These are phyloP conservation scores for Potamarius usumacintae DNA, from an alignment of 2,113 vertebrate species.

Conservation along the genomic window DNA sequence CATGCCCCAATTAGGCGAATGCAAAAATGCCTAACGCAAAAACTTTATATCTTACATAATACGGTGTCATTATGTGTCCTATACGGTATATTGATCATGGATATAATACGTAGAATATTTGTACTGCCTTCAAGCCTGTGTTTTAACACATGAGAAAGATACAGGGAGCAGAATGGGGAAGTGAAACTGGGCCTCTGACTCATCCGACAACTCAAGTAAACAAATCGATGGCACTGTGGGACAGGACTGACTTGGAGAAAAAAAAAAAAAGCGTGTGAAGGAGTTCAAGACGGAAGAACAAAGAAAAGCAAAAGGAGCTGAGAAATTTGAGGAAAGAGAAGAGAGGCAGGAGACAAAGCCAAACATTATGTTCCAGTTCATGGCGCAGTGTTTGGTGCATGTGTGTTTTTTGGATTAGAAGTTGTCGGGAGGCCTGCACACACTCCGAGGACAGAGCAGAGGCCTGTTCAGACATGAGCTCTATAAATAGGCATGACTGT, in stretches of 20 bases:
- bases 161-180: not conserved
- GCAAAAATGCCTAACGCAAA: not conserved
- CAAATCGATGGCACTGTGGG: not conserved
- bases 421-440: not conserved
- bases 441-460: constrained; percentile 34
- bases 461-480: constrained; percentile 36
- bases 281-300: not conserved
- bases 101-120: not conserved
- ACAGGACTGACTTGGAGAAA: constrained; percentile 16
- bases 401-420: constrained; percentile 11
- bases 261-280: not conserved
- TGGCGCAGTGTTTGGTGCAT: not conserved
- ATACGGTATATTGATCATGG: not conserved
- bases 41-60: not conserved
- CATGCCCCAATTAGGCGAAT: not conserved
- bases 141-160: not conserved
- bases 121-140: not conserved
- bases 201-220: constrained; percentile 2
- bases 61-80: not conserved
- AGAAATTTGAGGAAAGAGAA: not conserved
- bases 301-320: not conserved
- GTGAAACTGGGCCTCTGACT: constrained; percentile 21
- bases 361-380: not conserved
- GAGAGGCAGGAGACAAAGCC: not conserved
- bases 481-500: constrained; percentile 51